These are phyloP conservation scores for Phania funesta DNA, from an alignment of 2,888 invertebrate genomes.

Conservation along the genomic window DNA sequence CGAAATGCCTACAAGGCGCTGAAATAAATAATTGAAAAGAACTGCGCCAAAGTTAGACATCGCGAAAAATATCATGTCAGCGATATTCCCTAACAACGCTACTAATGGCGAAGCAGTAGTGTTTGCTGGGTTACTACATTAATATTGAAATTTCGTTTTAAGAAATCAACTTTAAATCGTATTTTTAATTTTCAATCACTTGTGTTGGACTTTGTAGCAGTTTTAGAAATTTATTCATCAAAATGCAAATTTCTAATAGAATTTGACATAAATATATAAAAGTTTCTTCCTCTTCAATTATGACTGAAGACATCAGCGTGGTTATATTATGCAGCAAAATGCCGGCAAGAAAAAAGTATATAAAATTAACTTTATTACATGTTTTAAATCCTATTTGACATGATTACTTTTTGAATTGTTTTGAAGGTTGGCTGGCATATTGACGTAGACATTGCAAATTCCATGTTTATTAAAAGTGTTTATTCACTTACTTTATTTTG, in stretches of 20 bases:
- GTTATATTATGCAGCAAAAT: neutral
- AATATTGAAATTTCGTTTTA: too few species aligned
- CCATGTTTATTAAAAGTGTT: constrained; percentile 46
- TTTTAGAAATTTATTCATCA: too few species aligned
- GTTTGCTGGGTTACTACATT: too few species aligned
- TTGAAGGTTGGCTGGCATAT: constrained; percentile 47
- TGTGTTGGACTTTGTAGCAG: neutral
- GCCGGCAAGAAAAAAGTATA: neutral
- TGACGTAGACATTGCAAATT: constrained; percentile 40
- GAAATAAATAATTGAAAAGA: too few species aligned
- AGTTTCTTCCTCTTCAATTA: constrained; percentile 33
- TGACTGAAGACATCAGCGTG: constrained; percentile 21
- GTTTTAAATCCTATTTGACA: constrained; percentile 60
- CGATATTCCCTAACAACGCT: too few species aligned
- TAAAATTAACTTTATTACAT: constrained; percentile 18
- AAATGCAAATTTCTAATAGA: constrained; percentile 41
- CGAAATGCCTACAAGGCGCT: too few species aligned
- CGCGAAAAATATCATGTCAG: too few species aligned
- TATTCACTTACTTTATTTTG: constrained; percentile 36
- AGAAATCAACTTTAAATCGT: too few species aligned
- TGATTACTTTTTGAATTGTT: constrained; percentile 61
- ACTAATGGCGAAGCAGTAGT: too few species aligned
- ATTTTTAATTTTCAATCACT: too few species aligned
- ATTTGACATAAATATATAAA: constrained; percentile 50
- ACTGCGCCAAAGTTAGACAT: too few species aligned